Evolutionary conservation across 2,113 vertebrate species (phyloP).

Genomic region (Perca flavescens): DNA sequence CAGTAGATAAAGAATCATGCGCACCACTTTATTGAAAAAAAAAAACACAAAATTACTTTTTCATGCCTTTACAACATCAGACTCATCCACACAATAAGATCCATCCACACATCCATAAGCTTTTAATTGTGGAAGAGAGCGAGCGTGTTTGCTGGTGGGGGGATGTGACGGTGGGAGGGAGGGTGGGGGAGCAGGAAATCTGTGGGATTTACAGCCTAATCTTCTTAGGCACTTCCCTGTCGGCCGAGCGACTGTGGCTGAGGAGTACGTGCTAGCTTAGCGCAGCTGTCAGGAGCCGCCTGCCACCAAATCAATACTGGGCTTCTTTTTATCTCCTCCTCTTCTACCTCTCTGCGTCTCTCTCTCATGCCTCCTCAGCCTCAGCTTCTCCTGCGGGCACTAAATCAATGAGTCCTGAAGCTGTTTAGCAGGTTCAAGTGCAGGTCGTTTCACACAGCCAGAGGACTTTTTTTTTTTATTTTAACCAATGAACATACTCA

Average conservation of each 20-base stretch:
- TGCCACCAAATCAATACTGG: conserved; percentile 71
- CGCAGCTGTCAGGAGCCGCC: conserved; percentile 72
- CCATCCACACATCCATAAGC: neutral
- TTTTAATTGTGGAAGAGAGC: conserved; percentile 9
- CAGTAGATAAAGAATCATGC: neutral
- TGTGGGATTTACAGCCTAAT: conserved; percentile 70
- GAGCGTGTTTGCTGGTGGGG: neutral
- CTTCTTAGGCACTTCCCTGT: conserved; percentile 69
- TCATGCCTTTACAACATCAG: neutral
- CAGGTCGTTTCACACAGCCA: conserved; percentile 64
- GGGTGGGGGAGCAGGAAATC: conserved; percentile 57
- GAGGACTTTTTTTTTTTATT: conserved; percentile 16
- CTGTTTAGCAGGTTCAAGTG: conserved; percentile 73
- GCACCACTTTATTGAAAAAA: neutral
- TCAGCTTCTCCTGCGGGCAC: conserved; percentile 39
- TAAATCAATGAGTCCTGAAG: conserved; percentile 69
- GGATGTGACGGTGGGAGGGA: neutral
- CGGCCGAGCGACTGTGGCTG: conserved; percentile 51
- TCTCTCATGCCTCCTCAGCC: conserved; percentile 27
- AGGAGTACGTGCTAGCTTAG: conserved; percentile 53
- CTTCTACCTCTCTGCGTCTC: conserved; percentile 20
- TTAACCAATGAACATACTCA: neutral
- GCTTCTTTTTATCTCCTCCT: conserved; percentile 17
- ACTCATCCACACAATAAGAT: neutral
- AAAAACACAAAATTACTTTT: neutral